Evolutionary conservation across 2,113 vertebrate genomes (phyloP).

Genomic region (Clarias batrachus): DNA sequence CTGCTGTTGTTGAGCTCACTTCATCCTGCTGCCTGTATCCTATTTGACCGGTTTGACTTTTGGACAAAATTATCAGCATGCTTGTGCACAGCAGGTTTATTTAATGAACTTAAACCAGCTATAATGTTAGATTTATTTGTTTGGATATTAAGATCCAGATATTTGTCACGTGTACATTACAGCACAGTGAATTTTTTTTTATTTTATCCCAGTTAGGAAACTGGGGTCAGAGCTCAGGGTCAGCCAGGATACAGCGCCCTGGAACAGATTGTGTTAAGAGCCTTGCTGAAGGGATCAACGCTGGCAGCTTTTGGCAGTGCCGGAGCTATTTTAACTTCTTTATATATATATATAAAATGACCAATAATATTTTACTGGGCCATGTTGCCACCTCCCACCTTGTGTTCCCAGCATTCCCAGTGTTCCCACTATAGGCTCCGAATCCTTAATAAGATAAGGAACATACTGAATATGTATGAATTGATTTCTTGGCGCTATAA

Average conservation of each 20-base stretch:
- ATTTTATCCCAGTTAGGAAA: no score
- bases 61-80: background rate
- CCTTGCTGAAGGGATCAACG: no score
- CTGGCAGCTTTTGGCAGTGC: no score
- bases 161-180: no score
- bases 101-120: background rate
- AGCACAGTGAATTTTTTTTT: no score
- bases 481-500: background rate
- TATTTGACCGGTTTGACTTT: background rate
- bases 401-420: background rate
- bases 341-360: no score
- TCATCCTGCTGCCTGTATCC: background rate
- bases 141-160: background rate
- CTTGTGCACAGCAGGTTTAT: no score
- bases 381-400: no score
- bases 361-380: background rate
- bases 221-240: no score
- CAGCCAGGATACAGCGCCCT: no score
- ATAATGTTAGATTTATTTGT: background rate
- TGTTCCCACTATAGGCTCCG: background rate
- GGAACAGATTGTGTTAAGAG: no score
- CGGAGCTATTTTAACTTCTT: no score
- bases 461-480: background rate
- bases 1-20: slow-evolving; percentile 19
- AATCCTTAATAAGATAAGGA: background rate